A percentile compares a stretch with the other conserved stretches of the same genome.
Evolutionary conservation across 2,888 invertebrate genomes (phyloP).

Genomic region (Perizoma affinitatum): DNA sequence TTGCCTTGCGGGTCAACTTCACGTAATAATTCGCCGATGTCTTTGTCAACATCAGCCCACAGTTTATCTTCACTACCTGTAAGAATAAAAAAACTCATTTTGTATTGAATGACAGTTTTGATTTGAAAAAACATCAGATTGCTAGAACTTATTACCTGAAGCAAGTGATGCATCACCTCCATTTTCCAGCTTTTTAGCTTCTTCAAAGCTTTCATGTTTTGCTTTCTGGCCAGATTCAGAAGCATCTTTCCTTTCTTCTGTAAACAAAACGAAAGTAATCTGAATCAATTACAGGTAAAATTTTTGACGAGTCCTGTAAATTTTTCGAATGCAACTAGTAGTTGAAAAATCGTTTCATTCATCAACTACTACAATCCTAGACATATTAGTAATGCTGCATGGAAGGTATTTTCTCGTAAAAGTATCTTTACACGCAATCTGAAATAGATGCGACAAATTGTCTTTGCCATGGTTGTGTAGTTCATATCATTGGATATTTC

Average conservation of each 20-base stretch:
- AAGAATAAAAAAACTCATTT: background rate
- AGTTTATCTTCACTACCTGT: slow-evolving; percentile 86
- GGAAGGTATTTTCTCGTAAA: too few relatives aligned
- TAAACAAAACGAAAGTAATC: slow-evolving; percentile 25
- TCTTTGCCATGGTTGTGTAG: too few relatives aligned
- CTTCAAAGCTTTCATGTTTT: slow-evolving; percentile 72
- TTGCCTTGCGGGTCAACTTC: slow-evolving; percentile 88
- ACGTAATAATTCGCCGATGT: slow-evolving; percentile 89
- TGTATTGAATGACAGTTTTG: background rate
- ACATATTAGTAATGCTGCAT: too few relatives aligned
- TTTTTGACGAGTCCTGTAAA: too few relatives aligned
- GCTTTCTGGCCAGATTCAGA: slow-evolving; percentile 56
- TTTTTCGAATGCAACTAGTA: too few relatives aligned
- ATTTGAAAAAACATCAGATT: background rate
- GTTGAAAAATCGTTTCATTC: too few relatives aligned
- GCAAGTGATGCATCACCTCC: slow-evolving; percentile 61
- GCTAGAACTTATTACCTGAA: slow-evolving; percentile 50
- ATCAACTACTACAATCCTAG: background rate
- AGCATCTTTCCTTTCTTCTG: slow-evolving; percentile 70
- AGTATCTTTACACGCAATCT: too few relatives aligned
- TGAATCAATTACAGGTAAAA: too few relatives aligned
- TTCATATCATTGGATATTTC: too few relatives aligned
- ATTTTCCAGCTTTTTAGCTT: slow-evolving; percentile 72
- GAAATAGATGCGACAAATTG: too few relatives aligned
- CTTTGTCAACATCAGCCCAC: slow-evolving; percentile 93